A percentile compares a stretch with the other conserved stretches of the same genome.
phyloP scores from a whole-genome alignment of 2,888 invertebrate genomes.

The Trichopria drosophilae region DNA sequence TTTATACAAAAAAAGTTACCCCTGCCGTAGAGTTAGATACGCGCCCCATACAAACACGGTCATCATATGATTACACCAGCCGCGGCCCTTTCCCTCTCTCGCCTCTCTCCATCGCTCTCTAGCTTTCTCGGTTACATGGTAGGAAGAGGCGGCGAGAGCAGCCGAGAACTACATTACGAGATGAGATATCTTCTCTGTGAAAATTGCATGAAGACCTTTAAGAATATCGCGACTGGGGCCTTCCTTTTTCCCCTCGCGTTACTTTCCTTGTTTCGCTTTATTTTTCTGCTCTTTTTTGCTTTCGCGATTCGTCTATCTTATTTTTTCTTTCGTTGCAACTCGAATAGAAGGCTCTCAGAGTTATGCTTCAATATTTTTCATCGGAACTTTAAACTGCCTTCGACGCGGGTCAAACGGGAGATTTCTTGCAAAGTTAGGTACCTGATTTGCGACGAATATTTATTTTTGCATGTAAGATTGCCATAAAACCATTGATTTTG shows the following conservation, averaged over 20 bases:
- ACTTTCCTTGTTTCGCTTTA: no score
- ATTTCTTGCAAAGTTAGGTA: no score
- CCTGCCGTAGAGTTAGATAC: slow-evolving; percentile 35
- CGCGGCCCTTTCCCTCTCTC: slow-evolving; percentile 17
- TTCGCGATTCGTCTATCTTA: slow-evolving; percentile 15
- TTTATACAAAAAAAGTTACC: slow-evolving; percentile 44
- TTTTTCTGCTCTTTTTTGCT: slow-evolving; percentile 28
- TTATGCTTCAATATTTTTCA: no score
- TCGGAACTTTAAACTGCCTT: no score
- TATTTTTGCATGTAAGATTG: no score
- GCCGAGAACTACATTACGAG: slow-evolving; percentile 46
- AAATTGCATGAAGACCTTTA: slow-evolving; percentile 47
- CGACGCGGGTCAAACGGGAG: no score
- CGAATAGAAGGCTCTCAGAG: no score
- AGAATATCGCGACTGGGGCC: slow-evolving; percentile 41
- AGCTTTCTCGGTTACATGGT: slow-evolving; percentile 25
- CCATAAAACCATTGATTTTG: no score
- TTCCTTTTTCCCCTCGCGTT: slow-evolving; percentile 33
- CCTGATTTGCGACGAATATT: no score
- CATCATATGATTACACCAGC: slow-evolving; percentile 47
- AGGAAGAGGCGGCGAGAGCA: slow-evolving; percentile 38
- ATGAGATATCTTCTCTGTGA: slow-evolving; percentile 48
- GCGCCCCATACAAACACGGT: slow-evolving; percentile 42
- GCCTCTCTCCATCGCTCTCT: slow-evolving; percentile 26
- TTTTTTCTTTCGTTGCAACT: slow-evolving; percentile 19